phyloP scores from a whole-genome alignment of 2,888 invertebrate genomes.

The Phytoseiulus persimilis region DNA sequence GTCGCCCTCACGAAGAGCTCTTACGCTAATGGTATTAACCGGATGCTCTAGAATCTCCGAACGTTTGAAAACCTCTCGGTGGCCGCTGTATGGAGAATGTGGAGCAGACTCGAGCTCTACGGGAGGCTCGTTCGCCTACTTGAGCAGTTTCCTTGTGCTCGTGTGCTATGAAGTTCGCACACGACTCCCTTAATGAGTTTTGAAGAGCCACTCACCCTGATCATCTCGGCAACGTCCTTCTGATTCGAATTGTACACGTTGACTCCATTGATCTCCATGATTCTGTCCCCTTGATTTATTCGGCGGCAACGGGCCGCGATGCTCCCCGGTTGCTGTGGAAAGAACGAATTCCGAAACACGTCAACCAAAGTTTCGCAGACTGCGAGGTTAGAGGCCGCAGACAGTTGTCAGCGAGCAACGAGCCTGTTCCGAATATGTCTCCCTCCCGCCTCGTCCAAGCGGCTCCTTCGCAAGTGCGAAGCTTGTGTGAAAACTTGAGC shows the following conservation, averaged over 20 bases:
- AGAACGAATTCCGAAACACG: background rate
- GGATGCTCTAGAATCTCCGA: too few species aligned
- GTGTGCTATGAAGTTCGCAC: background rate
- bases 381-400: too few species aligned
- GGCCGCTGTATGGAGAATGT: too few species aligned
- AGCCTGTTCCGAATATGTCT: background rate
- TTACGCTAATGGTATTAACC: too few species aligned
- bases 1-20: too few species aligned
- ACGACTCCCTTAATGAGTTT: background rate
- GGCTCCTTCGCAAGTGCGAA: too few species aligned
- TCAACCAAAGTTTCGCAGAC: background rate
- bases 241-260: conserved; percentile 46
- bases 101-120: too few species aligned
- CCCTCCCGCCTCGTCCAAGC: background rate
- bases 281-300: conserved; percentile 47
- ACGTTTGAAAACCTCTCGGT: too few species aligned
- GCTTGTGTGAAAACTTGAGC: too few species aligned
- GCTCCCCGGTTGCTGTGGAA: conserved; percentile 47
- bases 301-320: conserved; percentile 46
- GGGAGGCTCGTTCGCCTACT: too few species aligned
- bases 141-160: background rate
- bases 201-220: conserved; percentile 44
- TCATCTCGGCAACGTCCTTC: conserved; percentile 46
- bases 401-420: too few species aligned
- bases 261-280: conserved; percentile 47